Percentiles rank a stretch among this genome's conserved stretches.
These are phyloP conservation scores for Ischnura elegans DNA, from an alignment of 2,888 invertebrate species.

Conservation along the genomic window DNA sequence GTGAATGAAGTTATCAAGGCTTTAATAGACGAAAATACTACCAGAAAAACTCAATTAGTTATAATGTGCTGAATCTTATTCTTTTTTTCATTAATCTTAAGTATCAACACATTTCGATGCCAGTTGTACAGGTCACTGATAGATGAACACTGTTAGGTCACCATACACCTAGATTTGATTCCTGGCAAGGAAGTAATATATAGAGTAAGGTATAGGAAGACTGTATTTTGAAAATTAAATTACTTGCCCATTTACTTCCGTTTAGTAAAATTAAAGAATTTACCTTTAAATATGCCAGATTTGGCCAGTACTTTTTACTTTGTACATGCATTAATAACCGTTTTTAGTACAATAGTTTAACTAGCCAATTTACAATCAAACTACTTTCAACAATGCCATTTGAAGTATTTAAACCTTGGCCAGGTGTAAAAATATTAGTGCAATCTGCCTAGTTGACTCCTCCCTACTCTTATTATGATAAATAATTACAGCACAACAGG, in stretches of 20 bases:
- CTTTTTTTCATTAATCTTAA: too few species aligned
- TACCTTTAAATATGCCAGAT: background rate
- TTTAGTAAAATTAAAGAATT: background rate
- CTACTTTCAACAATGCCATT: background rate
- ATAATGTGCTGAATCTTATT: too few species aligned
- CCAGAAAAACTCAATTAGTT: too few species aligned
- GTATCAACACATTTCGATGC: too few species aligned
- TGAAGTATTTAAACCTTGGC: background rate
- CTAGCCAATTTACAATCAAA: background rate
- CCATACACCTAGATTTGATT: background rate
- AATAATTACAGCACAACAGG: background rate
- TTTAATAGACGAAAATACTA: too few species aligned
- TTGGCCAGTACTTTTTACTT: background rate
- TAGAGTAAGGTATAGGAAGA: conserved; percentile 1
- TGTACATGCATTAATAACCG: background rate
- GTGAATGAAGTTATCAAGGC: too few species aligned
- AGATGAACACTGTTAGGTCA: background rate
- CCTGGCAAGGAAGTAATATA: background rate
- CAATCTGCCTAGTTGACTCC: background rate
- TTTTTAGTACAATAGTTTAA: background rate
- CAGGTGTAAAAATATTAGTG: conserved; percentile 25
- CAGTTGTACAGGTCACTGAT: background rate
- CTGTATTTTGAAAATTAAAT: background rate
- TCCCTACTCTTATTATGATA: background rate
- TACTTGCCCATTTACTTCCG: background rate